These are phyloP conservation scores for Meloidogyne floridensis DNA, from an alignment of 1,140 invertebrate species.

Conservation along the genomic window DNA sequence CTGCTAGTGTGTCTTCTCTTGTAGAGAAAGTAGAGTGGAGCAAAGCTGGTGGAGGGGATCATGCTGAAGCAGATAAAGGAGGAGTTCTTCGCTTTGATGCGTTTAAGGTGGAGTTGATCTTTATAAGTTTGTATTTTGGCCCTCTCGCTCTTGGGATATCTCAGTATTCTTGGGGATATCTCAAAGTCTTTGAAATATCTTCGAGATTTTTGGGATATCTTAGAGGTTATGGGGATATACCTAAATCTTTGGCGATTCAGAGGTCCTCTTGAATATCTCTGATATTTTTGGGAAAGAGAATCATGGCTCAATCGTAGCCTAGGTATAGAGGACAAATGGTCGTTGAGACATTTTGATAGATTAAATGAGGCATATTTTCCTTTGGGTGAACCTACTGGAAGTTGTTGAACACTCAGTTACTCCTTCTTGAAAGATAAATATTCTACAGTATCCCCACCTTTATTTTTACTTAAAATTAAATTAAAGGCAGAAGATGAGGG, in stretches of 20 bases:
- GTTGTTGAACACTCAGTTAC: background rate
- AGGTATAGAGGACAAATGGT: background rate
- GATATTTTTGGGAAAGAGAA: no score
- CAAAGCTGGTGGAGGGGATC: conserved; percentile 39
- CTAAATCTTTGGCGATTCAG: no score
- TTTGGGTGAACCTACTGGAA: background rate
- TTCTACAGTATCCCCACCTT: background rate
- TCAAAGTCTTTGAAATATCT: no score
- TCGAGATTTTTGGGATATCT: conserved; percentile 19
- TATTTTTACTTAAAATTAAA: background rate
- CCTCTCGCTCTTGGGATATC: no score
- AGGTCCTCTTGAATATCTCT: no score
- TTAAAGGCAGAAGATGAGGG: conserved; percentile 56
- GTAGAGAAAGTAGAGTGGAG: conserved; percentile 62
- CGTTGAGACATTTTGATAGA: background rate
- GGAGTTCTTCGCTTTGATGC: conserved; percentile 61
- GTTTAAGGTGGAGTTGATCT: conserved; percentile 51
- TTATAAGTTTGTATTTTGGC: no score
- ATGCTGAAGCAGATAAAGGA: conserved; percentile 60
- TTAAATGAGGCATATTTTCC: background rate
- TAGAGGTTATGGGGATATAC: no score
- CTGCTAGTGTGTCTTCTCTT: conserved; percentile 57
- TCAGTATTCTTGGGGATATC: no score
- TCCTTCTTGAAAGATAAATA: background rate
- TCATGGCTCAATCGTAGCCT: no score